Percentiles rank a stretch among this genome's conserved stretches.
Evolutionary conservation across 2,888 invertebrate species (phyloP).

Genomic region (Mythimna lalbum): DNA sequence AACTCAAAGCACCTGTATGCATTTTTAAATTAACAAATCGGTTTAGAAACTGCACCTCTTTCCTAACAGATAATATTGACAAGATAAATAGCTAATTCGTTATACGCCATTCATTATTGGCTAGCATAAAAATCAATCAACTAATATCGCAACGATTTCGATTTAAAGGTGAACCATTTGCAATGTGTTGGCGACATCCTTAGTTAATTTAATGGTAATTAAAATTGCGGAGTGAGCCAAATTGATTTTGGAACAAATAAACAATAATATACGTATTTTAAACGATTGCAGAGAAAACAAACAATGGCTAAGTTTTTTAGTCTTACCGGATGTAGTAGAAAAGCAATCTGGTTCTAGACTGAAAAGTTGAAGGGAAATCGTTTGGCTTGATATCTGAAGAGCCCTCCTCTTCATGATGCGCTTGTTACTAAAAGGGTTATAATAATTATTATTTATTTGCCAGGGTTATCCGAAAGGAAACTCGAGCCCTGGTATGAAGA

Average conservation of each 20-base stretch:
- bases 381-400: too few relatives aligned
- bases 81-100: constrained; percentile 48
- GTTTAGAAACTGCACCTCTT: constrained; percentile 21
- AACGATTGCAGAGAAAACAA: too few relatives aligned
- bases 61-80: constrained; percentile 24
- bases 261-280: background rate
- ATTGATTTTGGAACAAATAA: background rate
- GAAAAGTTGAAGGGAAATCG: too few relatives aligned
- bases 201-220: constrained; percentile 45
- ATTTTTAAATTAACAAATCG: constrained; percentile 24
- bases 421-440: too few relatives aligned
- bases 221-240: constrained; percentile 16
- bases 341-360: too few relatives aligned
- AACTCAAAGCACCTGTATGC: background rate
- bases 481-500: too few relatives aligned
- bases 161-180: constrained; percentile 23
- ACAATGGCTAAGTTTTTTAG: too few relatives aligned
- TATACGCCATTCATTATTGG: constrained; percentile 29
- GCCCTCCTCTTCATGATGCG: too few relatives aligned
- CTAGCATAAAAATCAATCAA: constrained; percentile 51
- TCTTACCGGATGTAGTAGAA: too few relatives aligned
- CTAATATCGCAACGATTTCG: constrained; percentile 31
- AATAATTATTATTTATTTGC: too few relatives aligned
- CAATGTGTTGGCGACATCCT: constrained; percentile 47
- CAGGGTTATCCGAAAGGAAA: too few relatives aligned